Evolutionary conservation across 2,888 invertebrate genomes (phyloP).

Genomic region (Hypomecis punctinalis): DNA sequence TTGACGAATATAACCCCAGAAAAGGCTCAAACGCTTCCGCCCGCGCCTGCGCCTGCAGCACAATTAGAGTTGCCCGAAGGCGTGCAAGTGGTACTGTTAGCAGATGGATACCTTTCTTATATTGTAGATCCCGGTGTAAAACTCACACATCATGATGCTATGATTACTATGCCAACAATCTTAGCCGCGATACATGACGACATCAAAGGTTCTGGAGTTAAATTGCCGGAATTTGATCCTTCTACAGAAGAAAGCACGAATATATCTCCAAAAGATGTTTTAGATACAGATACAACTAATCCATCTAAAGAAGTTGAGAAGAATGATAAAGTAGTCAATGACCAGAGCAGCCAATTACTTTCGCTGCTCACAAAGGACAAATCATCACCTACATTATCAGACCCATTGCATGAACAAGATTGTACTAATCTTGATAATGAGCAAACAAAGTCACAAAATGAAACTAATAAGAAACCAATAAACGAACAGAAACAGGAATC

Average conservation of each 20-base stretch:
- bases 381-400: not conserved
- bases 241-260: conserved; percentile 6
- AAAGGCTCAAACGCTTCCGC: conserved; percentile 9
- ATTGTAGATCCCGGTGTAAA: conserved; percentile 31
- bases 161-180: conserved; percentile 26
- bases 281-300: not conserved
- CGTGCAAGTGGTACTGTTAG: conserved; percentile 50
- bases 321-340: not conserved
- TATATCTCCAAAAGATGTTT: conserved; percentile 16
- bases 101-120: conserved; percentile 47
- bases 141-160: conserved; percentile 27
- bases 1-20: conserved; percentile 59
- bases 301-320: not conserved
- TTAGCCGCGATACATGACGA: conserved; percentile 29
- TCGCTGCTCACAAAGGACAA: not conserved
- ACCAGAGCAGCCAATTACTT: not conserved
- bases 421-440: not conserved
- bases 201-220: conserved; percentile 30
- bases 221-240: conserved; percentile 12
- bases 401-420: not conserved
- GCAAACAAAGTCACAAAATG: not conserved
- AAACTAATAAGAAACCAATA: not conserved
- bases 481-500: not conserved
- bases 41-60: conserved; percentile 7
- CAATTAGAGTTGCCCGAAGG: conserved; percentile 46